Base-by-base conservation (phyloP, 2,888 invertebrate species). In the Helicoverpa assulta region DNA sequence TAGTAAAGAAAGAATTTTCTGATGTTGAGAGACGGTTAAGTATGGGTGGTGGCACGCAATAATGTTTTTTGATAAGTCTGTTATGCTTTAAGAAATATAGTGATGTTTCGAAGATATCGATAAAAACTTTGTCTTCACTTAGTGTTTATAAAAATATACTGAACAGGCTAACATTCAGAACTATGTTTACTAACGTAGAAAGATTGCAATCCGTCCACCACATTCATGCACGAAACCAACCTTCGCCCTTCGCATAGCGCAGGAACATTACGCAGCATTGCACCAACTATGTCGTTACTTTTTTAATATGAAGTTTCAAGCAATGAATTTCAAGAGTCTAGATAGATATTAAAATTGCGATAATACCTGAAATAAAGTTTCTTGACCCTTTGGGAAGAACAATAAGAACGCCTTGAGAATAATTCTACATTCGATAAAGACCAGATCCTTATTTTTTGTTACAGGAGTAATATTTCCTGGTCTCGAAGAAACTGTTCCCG, bases 401-500 rank as follows among this genome's bases (percentile, higher is more conserved):
- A 37, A 37, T 1, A 12, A 37, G 10, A 37, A 37, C 0, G 12
- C 12, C 12, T 37, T 37, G 8, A 12, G 10, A 37, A 40, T 14
- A 40, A 53, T 14, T 53, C 6, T 53, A 26, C 26, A 53, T 14
- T 53, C 6, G 29, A 26, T 16, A 26, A 21, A 12, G 14, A 29
- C 16, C 10, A 7, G 29, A 54, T 16, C n/a, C 1, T 40, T 14
- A 5, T 67, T n/a, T 1, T 67, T 88, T 89, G 81, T 91, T 91
- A 21, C 91, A 96, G 95, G 92, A 67, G 90, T 95, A 55, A 86
- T 95, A 88, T 99, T 99, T 92, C 98, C 99, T 0, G 97, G 97
- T 29, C 96, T 99, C 7, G 99, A 98, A 12, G 99, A 99, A 94
- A 96, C 96, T 40, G 96, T 98, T 65, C 99, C 99, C 0, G 96